Evolutionary conservation across 2,888 invertebrate genomes (phyloP), one percentile per base, ranked within the genome.

Genomic region (Eurytoma californica): DNA sequence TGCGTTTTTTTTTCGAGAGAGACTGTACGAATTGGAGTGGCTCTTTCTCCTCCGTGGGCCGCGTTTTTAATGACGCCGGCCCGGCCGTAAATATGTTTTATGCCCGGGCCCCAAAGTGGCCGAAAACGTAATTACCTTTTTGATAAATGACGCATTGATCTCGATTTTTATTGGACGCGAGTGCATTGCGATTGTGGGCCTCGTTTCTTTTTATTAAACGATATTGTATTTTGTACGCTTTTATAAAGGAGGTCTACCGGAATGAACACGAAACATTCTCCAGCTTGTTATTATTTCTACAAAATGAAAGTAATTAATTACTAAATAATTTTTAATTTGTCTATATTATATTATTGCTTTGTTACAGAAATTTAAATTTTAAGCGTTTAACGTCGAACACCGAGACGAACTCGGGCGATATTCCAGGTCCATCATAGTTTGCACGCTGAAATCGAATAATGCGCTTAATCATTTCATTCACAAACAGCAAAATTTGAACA

Each of bases 81-180:
- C n/a, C 9, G 63, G 49, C 49, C 63, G 51, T 72, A 72, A 72
- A 72, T 72, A 63, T 63, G 47, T 69, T 69, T 60, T 74, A 57
- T 18, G 67, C 67, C 73, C 5, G 28, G 39, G 55, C 65, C 57
- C 51, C 53, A n/a, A 55, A 24, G 63, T 63, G 63, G 55, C 57
- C 28, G 61, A 16, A 20, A 63, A 70, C n/a, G 65, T 55, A 70
- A 70, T 70, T 39, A 57, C 53, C 47, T 60, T 70, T 77, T 57
- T 30, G 55, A 70, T 53, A 24, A 24, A 57, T 69, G 39, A 77
- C 20, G 57, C 49, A 68, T 68, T 61, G 67, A 66, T 49, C 39
- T 18, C 3, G 18, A 14, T 47, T 60, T 58, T 70, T n/a, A 16
- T n/a, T 66, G 16, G 51, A 49, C 47, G n/a, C 20, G 51, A 39